Evolutionary conservation across 2,888 invertebrate genomes (phyloP), one percentile per base, ranked within the genome.

Genomic region (Nephrotoma appendiculata): DNA sequence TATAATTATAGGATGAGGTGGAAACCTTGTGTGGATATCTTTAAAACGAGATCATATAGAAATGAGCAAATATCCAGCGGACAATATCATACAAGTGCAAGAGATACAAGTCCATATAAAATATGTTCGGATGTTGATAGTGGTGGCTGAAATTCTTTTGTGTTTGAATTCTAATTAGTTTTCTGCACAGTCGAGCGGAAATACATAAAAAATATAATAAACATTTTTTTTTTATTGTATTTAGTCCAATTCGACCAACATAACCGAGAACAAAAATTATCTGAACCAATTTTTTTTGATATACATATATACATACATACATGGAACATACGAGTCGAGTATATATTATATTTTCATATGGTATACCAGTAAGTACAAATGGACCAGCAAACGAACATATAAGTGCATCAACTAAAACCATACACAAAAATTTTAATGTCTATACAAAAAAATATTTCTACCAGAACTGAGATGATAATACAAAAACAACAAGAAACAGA

Each of bases 131-230:
- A 71, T 71, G 71, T 71, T 71, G 71, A 71, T 71, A 71, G 71
- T 71, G 71, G 12, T 9, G 71, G 71, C 31, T 71, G 31, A 71
- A 71, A 71, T 31, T 71, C 71, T 71, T 71, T 71, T 71, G 84
- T 42, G 42, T 84, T 84, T 42, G 84, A 84, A 84, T 84, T 84
- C 84, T 84, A 84, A 84, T 84, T 84, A 84, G 84, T 84, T 84
- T 84, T 84, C 84, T 84, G 84, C 84, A 84, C 43, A 42, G 84
- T 84, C 84, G 15, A 84, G 84, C 84, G 84, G 84, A 84, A 84
- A 84, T 43, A 84, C 41, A 84, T 42, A 84, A 41, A 83, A 83
- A 83, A 83, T 83, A 41, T 83, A 84, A 41, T 41, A 83, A 83
- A 83, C 19, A 41, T 12, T 41, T 84, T 83, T 83, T n/a, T 83